Base-by-base conservation (phyloP, 2,888 invertebrate genomes). In the Cephalotes varians region DNA sequence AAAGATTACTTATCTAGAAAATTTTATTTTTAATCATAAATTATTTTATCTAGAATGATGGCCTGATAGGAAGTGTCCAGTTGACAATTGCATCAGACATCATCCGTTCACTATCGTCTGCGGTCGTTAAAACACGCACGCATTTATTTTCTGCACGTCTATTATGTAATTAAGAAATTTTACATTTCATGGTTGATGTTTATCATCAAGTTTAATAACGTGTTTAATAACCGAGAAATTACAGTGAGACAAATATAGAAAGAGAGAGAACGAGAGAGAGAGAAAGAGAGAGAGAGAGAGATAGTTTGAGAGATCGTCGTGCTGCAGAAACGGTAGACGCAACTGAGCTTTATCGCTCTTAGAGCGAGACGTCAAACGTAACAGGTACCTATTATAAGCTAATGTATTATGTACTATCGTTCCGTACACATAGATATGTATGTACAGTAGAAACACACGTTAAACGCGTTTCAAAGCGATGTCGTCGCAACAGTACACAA, bases 391-490 rank as follows among this genome's bases (percentile, higher is more conserved):
- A 71, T 71, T 79, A 18, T 79, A 47, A 58, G 54, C 31, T 72
- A 73, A 79, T 77, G 44, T 72, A 74, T 74, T 74, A 74, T 74
- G 60, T 60, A 77, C 34, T 12, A 44, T 47, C 1, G 54, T 18
- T 28, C 51, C 28, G 40, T 40, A n/a, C 40, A 49, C 28, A 10
- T 69, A 56, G 28, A 21, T 54, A 69, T 64, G 69, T 76, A 69
- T 31, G 49, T 37, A 76, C 12, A 49, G 28, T 71, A 56, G 73
- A 72, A 40, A 31, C 54, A 28, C 21, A 40, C 28, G 40, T 56
- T 77, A 77, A 79, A 56, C 25, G 73, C 18, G 56, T 79, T 72
- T 73, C 77, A 79, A 79, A 56, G 74, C 77, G 44, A 79, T 25
- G 54, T 18, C 34, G 25, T 31, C 44, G 34, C 44, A 34, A 40